Evolutionary conservation across 2,888 invertebrate genomes (phyloP).

Genomic region (Agapetus fuscipes): DNA sequence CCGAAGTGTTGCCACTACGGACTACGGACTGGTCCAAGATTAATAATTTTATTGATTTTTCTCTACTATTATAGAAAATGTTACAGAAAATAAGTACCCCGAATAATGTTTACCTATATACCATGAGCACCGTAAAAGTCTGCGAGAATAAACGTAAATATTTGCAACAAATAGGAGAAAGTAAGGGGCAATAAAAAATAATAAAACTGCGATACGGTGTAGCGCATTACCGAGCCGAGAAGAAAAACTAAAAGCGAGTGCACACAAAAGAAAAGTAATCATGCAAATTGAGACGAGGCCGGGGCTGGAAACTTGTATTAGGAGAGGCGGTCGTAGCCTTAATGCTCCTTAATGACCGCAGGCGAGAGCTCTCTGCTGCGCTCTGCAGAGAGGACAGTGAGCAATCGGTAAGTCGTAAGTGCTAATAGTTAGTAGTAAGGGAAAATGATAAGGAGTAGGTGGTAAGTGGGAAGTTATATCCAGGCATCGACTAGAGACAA

Average conservation of each 20-base stretch:
- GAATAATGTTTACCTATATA: too few relatives aligned
- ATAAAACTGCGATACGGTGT: slow-evolving; percentile 8
- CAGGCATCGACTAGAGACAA: too few relatives aligned
- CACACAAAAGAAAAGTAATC: slow-evolving; percentile 44
- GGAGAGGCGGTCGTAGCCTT: slow-evolving; percentile 34
- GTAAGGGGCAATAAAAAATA: slow-evolving; percentile 16
- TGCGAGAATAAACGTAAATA: too few relatives aligned
- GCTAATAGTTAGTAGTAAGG: too few relatives aligned
- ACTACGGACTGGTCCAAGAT: too few relatives aligned
- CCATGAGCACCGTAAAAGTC: too few relatives aligned
- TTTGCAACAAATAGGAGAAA: background rate
- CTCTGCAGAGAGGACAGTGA: background rate
- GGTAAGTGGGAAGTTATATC: too few relatives aligned
- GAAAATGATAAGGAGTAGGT: too few relatives aligned
- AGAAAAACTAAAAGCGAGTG: slow-evolving; percentile 13
- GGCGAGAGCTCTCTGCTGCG: slow-evolving; percentile 16
- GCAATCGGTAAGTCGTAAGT: background rate
- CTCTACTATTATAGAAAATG: too few relatives aligned
- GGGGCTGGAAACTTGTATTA: slow-evolving; percentile 45
- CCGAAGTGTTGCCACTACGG: too few relatives aligned
- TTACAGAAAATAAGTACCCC: too few relatives aligned
- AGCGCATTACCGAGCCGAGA: slow-evolving; percentile 2
- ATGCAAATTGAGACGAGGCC: slow-evolving; percentile 40
- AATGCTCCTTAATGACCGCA: slow-evolving; percentile 47
- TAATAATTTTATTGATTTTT: too few relatives aligned